Base-by-base conservation (phyloP, 1,140 invertebrate genomes). In the Caenorhabditis inopinata region DNA sequence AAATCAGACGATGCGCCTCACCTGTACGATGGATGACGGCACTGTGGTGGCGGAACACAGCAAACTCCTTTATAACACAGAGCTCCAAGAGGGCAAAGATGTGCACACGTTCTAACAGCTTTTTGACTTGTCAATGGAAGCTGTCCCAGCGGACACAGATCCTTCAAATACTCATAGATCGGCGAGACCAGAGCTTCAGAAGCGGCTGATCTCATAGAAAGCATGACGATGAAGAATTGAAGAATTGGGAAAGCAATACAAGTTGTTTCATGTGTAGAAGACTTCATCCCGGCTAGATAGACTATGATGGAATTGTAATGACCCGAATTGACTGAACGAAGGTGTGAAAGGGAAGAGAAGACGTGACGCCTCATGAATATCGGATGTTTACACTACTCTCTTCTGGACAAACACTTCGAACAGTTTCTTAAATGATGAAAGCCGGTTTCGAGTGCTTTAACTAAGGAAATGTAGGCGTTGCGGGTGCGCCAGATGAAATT, bases 11-110 rank as follows among this genome's bases (percentile, higher is more conserved):
- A n/a, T n/a, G n/a, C n/a, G 5, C 48, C 73, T 76, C 23, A 78
- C 76, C 35, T 78, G 25, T 78, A 62, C 0, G 49, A 38, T 2
- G 53, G 53, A 38, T 78, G 49, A 14, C 49, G 25, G 48, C 76
- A 78, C 16, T 51, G 32, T 16, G 76, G 76, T 14, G 49, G 51
- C 14, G 49, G 32, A 3, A 78, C 76, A 47, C 76, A 78, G 47
- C 76, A 78, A 1, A 78, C 68, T 23, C 76, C 76, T 53, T 68
- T 51, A 46, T 42, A 68, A 25, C 76, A 78, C n/a, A 58, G 29
- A 21, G 76, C 76, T 25, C 53, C 76, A 4, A 78, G 42, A 29
- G 76, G 76, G 68, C 76, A 78, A 3, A 78, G 21, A 46, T 68
- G 38, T 1, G 49, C 45, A 78, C 76, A 78, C 2, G 76, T 78